These are phyloP conservation scores for Drosophila subsilvestris DNA, from an alignment of 2,888 invertebrate genomes.

Conservation along the genomic window DNA sequence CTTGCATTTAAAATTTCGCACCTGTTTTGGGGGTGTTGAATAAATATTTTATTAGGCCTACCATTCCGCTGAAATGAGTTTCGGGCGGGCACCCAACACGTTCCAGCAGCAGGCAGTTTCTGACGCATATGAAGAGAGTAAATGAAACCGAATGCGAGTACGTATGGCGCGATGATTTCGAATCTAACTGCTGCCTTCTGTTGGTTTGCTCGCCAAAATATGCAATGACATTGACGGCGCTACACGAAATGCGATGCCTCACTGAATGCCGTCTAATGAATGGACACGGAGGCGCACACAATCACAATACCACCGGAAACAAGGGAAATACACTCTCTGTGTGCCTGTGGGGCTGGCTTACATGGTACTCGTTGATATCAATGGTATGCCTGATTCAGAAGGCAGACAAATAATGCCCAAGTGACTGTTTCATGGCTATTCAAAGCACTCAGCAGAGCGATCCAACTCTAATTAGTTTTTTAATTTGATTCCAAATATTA, in stretches of 20 bases:
- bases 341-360: conserved; percentile 10
- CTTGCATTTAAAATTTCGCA: conserved; percentile 63
- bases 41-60: conserved; percentile 69
- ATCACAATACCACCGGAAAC: conserved; percentile 9
- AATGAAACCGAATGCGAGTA: conserved; percentile 45
- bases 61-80: conserved; percentile 55
- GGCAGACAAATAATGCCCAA: too few species aligned
- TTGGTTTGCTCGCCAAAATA: conserved; percentile 40
- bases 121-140: conserved; percentile 8
- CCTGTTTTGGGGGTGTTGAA: conserved; percentile 56
- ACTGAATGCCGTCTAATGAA: conserved; percentile 67
- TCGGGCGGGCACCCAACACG: conserved; percentile 26
- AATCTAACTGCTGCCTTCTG: conserved; percentile 45
- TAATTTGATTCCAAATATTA: too few species aligned
- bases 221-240: conserved; percentile 45
- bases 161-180: conserved; percentile 42
- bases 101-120: conserved; percentile 7
- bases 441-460: too few species aligned
- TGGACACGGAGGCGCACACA: conserved; percentile 45
- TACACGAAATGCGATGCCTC: conserved; percentile 53
- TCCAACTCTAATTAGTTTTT: too few species aligned
- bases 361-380: neutral
- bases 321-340: neutral
- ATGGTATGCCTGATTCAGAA: neutral
- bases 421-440: too few species aligned